A percentile compares a stretch with the other conserved stretches of the same genome.
These are phyloP conservation scores for Orthosia gracilis DNA, from an alignment of 2,888 invertebrate species.

Conservation along the genomic window DNA sequence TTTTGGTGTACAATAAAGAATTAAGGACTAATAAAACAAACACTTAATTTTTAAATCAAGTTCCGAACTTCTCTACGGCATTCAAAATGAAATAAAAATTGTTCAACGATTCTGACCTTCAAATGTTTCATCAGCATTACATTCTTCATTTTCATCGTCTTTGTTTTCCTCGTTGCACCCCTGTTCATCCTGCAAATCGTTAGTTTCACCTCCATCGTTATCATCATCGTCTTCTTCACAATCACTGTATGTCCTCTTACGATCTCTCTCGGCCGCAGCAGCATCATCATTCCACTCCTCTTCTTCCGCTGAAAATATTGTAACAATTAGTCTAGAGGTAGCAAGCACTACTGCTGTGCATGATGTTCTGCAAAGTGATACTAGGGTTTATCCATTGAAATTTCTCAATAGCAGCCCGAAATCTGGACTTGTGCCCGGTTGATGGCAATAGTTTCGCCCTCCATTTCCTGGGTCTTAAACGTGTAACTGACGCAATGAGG, in stretches of 20 bases:
- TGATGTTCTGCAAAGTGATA: no score
- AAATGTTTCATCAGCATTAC: slow-evolving; percentile 61
- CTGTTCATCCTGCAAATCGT: slow-evolving; percentile 68
- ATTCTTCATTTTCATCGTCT: slow-evolving; percentile 65
- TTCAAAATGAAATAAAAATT: neutral
- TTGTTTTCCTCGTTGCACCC: slow-evolving; percentile 71
- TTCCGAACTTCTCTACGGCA: neutral
- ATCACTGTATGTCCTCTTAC: slow-evolving; percentile 64
- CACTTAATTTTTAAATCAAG: neutral
- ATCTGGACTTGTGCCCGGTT: no score
- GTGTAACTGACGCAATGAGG: no score
- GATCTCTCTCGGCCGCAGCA: slow-evolving; percentile 61
- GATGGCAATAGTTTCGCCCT: no score
- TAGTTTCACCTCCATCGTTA: slow-evolving; percentile 58
- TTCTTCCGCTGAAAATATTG: slow-evolving; percentile 82
- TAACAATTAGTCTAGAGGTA: neutral
- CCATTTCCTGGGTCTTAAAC: no score
- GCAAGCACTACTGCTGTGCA: neutral
- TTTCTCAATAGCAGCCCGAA: no score
- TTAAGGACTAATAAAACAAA: neutral
- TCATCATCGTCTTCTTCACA: slow-evolving; percentile 66
- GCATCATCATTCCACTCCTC: slow-evolving; percentile 85
- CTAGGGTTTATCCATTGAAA: no score
- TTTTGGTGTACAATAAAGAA: no score
- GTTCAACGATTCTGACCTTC: slow-evolving; percentile 66